Percentiles rank a stretch among this genome's conserved stretches.
phyloP scores from a whole-genome alignment of 64 coral and sea anemone species.

The Trachythela sp. region DNA sequence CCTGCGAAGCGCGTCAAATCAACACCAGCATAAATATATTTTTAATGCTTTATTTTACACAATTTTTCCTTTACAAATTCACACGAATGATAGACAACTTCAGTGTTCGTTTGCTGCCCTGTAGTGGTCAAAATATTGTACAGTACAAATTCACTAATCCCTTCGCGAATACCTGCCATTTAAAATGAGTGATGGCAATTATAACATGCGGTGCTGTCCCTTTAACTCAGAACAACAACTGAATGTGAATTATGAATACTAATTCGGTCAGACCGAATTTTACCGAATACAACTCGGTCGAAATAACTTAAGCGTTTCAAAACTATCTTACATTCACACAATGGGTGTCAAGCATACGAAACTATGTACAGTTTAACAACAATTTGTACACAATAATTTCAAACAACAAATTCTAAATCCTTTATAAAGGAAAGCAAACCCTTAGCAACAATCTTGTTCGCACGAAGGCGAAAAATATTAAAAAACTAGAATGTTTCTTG shows the following conservation, averaged over 20 bases:
- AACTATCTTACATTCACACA: background rate
- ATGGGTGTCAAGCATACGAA: background rate
- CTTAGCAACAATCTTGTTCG: background rate
- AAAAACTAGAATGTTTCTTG: background rate
- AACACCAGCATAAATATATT: background rate
- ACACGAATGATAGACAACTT: background rate
- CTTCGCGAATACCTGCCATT: background rate
- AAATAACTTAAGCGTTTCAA: background rate
- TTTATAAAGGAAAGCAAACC: background rate
- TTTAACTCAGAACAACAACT: background rate
- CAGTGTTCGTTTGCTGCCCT: background rate
- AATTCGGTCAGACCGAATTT: background rate
- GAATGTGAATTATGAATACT: background rate
- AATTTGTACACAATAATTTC: background rate
- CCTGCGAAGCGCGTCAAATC: background rate
- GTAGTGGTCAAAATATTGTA: background rate
- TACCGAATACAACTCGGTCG: background rate
- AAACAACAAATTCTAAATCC: background rate
- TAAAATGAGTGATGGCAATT: background rate
- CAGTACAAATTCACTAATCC: background rate
- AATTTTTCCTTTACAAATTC: background rate
- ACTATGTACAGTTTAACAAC: constrained; percentile 8
- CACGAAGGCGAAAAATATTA: background rate
- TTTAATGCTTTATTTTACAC: background rate
- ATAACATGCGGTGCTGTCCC: background rate